Percentiles rank a stretch among this genome's conserved stretches.
phyloP scores from a whole-genome alignment of 2,113 vertebrate genomes.

The Nipponia nippon region DNA sequence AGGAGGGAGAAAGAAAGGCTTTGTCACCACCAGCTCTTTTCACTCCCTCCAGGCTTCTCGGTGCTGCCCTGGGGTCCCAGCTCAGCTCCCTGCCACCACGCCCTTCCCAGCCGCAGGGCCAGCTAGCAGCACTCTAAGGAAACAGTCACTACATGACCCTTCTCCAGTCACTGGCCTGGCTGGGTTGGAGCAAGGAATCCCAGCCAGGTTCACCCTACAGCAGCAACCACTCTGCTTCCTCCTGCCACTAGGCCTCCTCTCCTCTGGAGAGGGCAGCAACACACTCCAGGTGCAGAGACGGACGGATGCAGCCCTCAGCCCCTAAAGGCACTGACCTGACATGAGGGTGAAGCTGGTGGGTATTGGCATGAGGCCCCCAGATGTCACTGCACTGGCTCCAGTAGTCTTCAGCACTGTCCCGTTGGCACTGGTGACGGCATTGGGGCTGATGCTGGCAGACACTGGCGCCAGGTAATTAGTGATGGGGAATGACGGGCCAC shows the following conservation, averaged over 20 bases:
- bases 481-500: conserved; percentile 92
- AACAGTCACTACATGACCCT: not conserved
- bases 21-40: conserved; percentile 22
- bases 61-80: conserved; percentile 11
- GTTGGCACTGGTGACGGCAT: conserved; percentile 85
- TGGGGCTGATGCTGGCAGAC: conserved; percentile 84
- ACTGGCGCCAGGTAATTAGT: conserved; percentile 97
- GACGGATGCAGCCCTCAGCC: not conserved
- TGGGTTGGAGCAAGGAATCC: not conserved
- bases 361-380: conserved; percentile 91
- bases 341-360: conserved; percentile 95
- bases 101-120: conserved; percentile 40
- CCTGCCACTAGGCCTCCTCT: not conserved
- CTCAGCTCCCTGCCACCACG: not conserved
- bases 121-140: not conserved
- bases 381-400: conserved; percentile 75
- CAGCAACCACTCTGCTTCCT: not conserved
- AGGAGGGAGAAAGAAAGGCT: conserved; percentile 58
- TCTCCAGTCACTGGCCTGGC: not conserved
- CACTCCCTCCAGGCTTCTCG: conserved; percentile 9
- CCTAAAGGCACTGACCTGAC: conserved; percentile 82
- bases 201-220: not conserved
- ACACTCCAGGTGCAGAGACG: fast-evolving
- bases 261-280: not conserved
- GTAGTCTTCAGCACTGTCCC: conserved; percentile 93